Conservation (phyloP, 2,113 vertebrate genomes). For the Sturnira hondurensis region DNA sequence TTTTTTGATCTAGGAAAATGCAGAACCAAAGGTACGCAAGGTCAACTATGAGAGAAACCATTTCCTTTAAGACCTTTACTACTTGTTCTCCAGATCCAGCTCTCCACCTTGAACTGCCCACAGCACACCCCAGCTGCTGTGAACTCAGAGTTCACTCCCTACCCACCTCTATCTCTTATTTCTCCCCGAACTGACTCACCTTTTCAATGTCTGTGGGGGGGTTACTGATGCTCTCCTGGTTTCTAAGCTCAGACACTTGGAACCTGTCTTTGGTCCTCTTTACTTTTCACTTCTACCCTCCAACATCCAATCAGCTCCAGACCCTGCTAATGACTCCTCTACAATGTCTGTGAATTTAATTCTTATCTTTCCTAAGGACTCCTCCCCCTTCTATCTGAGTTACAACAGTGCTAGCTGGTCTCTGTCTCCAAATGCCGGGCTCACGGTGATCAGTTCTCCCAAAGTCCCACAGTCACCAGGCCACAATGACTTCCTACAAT, state of each 20-base stretch:
- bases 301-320: neutral
- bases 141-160: neutral
- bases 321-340: neutral
- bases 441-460: constrained; percentile 8
- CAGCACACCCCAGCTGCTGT: neutral
- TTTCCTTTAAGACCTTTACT: constrained; percentile 8
- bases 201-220: neutral
- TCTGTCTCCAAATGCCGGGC: neutral
- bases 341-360: neutral
- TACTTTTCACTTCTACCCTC: neutral
- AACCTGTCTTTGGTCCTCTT: neutral
- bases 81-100: neutral
- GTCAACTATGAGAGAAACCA: neutral
- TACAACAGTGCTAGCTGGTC: neutral
- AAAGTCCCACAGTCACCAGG: neutral
- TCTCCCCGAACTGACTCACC: neutral
- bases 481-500: neutral
- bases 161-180: neutral
- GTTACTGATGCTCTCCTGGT: neutral
- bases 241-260: neutral
- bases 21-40: constrained; percentile 10
- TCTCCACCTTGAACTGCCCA: neutral
- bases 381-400: neutral
- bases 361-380: neutral
- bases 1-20: constrained; percentile 27